Base-by-base conservation (phyloP, 2,888 invertebrate genomes). In the Malacosoma neustria region DNA sequence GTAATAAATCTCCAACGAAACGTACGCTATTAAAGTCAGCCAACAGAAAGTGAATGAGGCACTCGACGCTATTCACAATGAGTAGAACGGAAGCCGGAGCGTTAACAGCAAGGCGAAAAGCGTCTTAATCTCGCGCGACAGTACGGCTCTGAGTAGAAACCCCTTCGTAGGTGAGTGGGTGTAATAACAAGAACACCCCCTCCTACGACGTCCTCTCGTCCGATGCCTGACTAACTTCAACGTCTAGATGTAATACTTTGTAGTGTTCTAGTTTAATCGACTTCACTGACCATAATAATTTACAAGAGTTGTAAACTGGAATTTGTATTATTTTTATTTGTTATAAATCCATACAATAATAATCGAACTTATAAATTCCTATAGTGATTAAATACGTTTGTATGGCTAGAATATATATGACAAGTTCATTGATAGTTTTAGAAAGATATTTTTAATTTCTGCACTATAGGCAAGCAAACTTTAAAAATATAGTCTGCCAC, bases 151-250 rank as follows among this genome's bases (percentile, higher is more conserved):
- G 58, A 72, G 66, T 61, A 61, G 72, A 71, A 72, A 71, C 72
- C 72, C 71, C 74, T 73, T 69, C 75, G 72, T 79, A 77, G 81
- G 79, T 77, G 81, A 81, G 76, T 79, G 79, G 77, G 82, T 80
- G 81, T 80, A 79, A 80, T 82, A 84, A 82, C 80, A 81, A 73
- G 74, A 72, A 68, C 60, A 56, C 46, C 57, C 59, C 63, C 63
- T 60, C 57, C 60, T 57, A 52, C 56, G 54, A 55, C 51, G 48
- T 57, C 64, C 52, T 61, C 66, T 70, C 57, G 54, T 70, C 67
- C 68, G 60, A 70, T 51, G 68, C 62, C 72, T 54, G 54, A 57
- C 55, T 68, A 67, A 72, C 63, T 75, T 56, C 72, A 82, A 61
- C 70, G 45, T 62, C 73, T 75, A 80, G 75, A 74, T 72, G 69